phyloP scores from a whole-genome alignment of 2,797 vertebrate genomes.

The Liasis olivaceus region DNA sequence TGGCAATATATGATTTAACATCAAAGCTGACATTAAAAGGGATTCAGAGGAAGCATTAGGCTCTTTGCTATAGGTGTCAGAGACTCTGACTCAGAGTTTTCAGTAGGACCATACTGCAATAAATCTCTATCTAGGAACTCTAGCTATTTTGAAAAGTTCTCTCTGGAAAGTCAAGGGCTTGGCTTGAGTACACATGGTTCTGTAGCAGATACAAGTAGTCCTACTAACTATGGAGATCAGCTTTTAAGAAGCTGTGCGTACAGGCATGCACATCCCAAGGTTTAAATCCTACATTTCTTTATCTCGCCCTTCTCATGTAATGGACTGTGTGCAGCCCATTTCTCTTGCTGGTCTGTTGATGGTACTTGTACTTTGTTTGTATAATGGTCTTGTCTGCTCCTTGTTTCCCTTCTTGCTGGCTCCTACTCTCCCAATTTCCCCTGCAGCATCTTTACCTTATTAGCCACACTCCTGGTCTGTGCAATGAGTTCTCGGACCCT shows the following conservation, averaged over 20 bases:
- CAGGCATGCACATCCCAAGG: not conserved
- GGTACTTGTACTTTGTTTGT: not conserved
- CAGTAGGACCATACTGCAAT: not conserved
- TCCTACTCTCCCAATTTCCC: not conserved
- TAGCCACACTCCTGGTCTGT: slow-evolving; percentile 94
- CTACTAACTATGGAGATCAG: not conserved
- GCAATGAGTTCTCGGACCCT: slow-evolving; percentile 94
- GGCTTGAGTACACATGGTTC: not conserved
- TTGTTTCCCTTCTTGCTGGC: not conserved
- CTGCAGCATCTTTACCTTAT: slow-evolving; percentile 80
- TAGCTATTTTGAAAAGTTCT: not conserved
- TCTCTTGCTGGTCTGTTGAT: not conserved
- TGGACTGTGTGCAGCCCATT: not conserved
- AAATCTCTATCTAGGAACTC: not conserved
- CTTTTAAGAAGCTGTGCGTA: not conserved
- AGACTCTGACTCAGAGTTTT: not conserved
- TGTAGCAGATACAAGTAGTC: not conserved
- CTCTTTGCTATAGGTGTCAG: not conserved
- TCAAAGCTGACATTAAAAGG: not conserved
- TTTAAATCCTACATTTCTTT: not conserved
- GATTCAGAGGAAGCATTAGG: not conserved
- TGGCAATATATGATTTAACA: not conserved
- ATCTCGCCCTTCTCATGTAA: not conserved
- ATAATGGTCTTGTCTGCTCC: not conserved
- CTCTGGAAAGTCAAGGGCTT: not conserved